phyloP scores from a whole-genome alignment of 2,797 vertebrate species.

The Sphenodon punctatus region DNA sequence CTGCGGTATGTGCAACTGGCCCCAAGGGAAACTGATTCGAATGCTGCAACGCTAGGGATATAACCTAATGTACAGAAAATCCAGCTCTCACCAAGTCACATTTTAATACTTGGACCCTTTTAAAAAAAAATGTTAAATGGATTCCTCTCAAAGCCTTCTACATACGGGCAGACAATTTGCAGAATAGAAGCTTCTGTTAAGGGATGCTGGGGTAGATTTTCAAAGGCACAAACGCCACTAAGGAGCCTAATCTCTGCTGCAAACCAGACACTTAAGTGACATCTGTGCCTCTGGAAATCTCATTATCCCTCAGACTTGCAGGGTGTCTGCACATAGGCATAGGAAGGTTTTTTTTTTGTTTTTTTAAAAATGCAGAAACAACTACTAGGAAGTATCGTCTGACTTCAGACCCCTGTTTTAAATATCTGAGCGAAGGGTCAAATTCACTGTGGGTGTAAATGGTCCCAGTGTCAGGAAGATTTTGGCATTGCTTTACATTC shows the following conservation, averaged over 20 bases:
- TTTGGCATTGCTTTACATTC: not conserved
- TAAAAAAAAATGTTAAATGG: not conserved
- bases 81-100: not conserved
- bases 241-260: not conserved
- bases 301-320: not conserved
- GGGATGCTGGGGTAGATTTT: not conserved
- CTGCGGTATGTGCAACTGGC: not conserved
- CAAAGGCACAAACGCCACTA: too few species aligned
- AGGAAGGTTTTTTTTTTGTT: too few species aligned
- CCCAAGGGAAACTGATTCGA: not conserved
- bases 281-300: not conserved
- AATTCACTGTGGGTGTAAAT: not conserved
- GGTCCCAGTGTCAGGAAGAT: not conserved
- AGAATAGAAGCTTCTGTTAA: not conserved
- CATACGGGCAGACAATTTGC: not conserved
- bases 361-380: not conserved
- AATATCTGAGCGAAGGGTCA: not conserved
- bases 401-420: not conserved
- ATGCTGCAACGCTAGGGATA: not conserved
- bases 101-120: not conserved
- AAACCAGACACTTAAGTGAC: not conserved
- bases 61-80: not conserved
- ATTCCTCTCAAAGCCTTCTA: not conserved
- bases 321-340: not conserved
- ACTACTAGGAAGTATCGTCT: not conserved